phyloP scores from a whole-genome alignment of 2,113 vertebrate species.

The Brachypodius melanocephalos region DNA sequence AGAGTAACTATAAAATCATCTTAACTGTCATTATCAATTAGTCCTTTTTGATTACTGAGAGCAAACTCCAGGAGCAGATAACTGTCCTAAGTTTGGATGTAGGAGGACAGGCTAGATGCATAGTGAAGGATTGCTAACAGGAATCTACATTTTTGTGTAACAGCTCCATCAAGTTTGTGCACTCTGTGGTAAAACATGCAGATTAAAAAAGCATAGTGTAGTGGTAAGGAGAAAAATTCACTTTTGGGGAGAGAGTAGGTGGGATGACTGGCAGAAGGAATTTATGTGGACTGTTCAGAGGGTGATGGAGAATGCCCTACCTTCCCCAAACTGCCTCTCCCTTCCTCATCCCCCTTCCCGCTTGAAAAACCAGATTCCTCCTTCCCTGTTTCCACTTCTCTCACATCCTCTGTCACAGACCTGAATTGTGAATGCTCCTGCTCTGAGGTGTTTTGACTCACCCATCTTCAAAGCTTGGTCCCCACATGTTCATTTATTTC shows the following conservation, averaged over 20 bases:
- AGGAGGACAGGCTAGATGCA: background rate
- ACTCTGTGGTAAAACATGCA: background rate
- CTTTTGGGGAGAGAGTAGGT: background rate
- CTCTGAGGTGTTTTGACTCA: background rate
- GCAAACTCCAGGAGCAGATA: background rate
- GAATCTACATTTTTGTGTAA: background rate
- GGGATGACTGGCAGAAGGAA: background rate
- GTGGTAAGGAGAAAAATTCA: background rate
- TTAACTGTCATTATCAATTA: background rate
- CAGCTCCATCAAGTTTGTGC: background rate
- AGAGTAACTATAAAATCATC: background rate
- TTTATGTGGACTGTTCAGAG: background rate
- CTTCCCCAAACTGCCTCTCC: background rate
- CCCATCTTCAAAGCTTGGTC: background rate
- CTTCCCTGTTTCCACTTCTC: background rate
- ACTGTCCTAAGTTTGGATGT: background rate
- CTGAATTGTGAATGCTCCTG: background rate
- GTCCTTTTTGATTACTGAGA: background rate
- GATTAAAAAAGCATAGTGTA: background rate
- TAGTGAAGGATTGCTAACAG: background rate
- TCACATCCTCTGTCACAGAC: background rate
- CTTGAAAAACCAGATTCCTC: background rate
- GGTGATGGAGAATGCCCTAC: fast-evolving
- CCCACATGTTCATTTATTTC: background rate
- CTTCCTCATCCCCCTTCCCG: background rate